Evolutionary conservation across 2,888 invertebrate genomes (phyloP), one percentile per base, ranked within the genome.

Genomic region (Drosophila diplacantha): DNA sequence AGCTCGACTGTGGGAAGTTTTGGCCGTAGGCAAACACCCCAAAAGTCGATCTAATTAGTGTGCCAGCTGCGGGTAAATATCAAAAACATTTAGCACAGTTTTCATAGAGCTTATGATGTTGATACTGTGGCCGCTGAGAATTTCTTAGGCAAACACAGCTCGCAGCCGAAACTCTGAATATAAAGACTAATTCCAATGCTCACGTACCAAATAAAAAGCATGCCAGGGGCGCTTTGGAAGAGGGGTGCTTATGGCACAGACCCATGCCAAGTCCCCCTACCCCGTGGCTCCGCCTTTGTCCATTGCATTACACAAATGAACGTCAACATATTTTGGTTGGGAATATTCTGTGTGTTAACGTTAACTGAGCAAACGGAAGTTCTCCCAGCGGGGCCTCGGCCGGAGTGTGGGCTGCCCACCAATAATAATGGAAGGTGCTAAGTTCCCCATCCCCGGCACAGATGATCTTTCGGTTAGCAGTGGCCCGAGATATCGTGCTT

Each of bases 61-160:
- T 34, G 50, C 54, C 69, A 68, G 63, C 56, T 69, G 49, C 52
- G 50, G 31, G 53, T 63, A 69, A 69, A 63, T 69, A 69, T 54
- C 44, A 51, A 62, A 73, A 69, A 67, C 77, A 82, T 77, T 82
- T 81, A 83, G 81, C 83, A 77, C 63, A 64, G 53, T 74, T 77
- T 73, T 46, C 61, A 72, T 56, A 32, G 51, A 70, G 75, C 78
- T 72, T 65, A 68, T 66, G 61, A 62, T 65, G 68, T 71, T 65
- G 49, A 49, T 43, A 39, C 11, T 35, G 37, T 8, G 4, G 29
- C 34, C 22, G 53, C 46, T 55, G 52, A 75, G 63, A 69, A 79
- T 73, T 69, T 52, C 52, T 56, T 51, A 32, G 35, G 50, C 53
- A 82, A 80, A 82, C 65, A 79, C 46, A 41, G 38, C 16, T 46